These are phyloP conservation scores for Formica selysi DNA, from an alignment of 1,140 invertebrate species.

Conservation along the genomic window DNA sequence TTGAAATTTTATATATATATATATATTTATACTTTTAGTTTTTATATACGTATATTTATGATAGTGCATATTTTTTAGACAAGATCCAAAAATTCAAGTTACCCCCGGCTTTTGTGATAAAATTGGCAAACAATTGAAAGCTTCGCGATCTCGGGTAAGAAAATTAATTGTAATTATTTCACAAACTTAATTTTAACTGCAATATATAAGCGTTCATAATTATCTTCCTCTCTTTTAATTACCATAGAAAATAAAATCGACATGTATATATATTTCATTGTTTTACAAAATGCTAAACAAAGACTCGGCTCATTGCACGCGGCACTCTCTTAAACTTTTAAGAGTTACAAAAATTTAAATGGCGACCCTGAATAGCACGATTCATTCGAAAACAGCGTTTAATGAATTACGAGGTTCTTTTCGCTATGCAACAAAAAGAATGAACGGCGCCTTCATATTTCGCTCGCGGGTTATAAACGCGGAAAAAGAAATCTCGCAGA, in stretches of 20 bases:
- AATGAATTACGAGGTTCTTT: slow-evolving; percentile 22
- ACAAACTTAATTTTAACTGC: not conserved
- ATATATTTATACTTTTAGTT: not conserved
- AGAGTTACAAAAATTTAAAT: slow-evolving; percentile 5
- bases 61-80: slow-evolving; percentile 21
- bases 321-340: not conserved
- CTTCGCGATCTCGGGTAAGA: slow-evolving; percentile 29
- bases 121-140: not conserved
- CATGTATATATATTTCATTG: not conserved
- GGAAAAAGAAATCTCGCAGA: slow-evolving; percentile 32
- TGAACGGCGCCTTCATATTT: not conserved
- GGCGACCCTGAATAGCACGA: slow-evolving; percentile 6
- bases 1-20: not conserved
- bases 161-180: not conserved
- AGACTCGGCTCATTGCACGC: not conserved
- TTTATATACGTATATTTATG: not conserved
- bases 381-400: slow-evolving; percentile 28
- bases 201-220: too few relatives aligned
- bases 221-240: too few relatives aligned
- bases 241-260: not conserved
- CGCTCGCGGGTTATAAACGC: slow-evolving; percentile 5
- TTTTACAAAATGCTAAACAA: not conserved
- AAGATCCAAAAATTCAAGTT: not conserved
- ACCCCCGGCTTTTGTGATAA: not conserved
- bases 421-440: not conserved